Base-by-base conservation (phyloP, 2,888 invertebrate genomes). In the Agriotes lineatus region DNA sequence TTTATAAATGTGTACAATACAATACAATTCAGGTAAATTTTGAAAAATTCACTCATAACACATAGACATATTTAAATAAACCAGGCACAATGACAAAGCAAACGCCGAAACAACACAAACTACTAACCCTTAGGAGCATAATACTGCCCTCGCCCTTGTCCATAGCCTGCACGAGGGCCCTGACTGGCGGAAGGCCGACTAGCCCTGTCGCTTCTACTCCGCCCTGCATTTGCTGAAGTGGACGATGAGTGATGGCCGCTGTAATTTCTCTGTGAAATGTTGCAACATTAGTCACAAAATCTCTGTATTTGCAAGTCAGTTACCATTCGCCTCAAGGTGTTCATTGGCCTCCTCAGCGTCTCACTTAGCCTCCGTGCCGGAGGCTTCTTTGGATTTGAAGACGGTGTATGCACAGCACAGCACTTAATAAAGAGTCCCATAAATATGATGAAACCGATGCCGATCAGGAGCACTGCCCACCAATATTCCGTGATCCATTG, bases 341-440 rank as follows among this genome's bases (percentile, higher is more conserved):
- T 94, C 91, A 96, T 96, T 25, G 96, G 96, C 74, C 95, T 90
- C 39, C 96, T 88, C 20, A 96, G 85, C 3, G 97, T 96, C 82
- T 98, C 97, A 72, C 96, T 95, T 75, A 99, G 89, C 74, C 97
- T 92, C 75, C 97, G 90, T 7, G 98, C 97, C 0, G 98, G 96
- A 62, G 96, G 93, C 79, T 97, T 95, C 84, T 97, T 97, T 4
- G 99, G 99, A 88, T 99, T 99, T 72, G 96, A 97, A 66, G 97
- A 97, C 20, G 99, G 99, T 61, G 99, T 99, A 85, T 99, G 99
- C 59, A 99, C 99, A 25, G 99, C 99, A 85, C 99, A 99, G 84
- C 99, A 97, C 85, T 99, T 99, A 80, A 99, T 98, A 85, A 99
- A 99, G 66, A 96, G 88, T 61, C 96, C 98, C 98, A 99, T 98